Conservation (phyloP, 2,797 vertebrate genomes). For the Aphelocoma californica region DNA sequence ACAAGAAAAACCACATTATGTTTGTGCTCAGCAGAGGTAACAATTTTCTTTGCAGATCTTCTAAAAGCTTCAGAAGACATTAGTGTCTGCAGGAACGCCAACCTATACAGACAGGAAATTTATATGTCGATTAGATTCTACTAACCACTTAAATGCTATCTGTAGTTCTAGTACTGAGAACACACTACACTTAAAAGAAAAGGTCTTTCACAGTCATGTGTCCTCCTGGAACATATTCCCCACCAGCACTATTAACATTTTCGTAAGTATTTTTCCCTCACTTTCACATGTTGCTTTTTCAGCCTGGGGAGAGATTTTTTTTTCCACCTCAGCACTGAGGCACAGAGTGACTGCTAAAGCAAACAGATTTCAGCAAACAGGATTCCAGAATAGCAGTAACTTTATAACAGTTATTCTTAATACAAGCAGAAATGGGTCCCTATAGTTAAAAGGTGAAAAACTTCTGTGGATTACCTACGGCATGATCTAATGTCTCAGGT, state of each 20-base stretch:
- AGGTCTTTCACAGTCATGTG: neutral
- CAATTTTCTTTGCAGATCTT: neutral
- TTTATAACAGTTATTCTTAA: neutral
- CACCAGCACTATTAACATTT: neutral
- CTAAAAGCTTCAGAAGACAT: neutral
- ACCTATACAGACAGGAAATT: neutral
- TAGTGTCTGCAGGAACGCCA: neutral
- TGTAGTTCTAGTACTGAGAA: neutral
- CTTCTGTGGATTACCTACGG: neutral
- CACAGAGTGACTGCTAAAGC: neutral
- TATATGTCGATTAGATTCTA: neutral
- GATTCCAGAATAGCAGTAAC: neutral
- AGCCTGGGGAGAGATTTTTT: neutral
- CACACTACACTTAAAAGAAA: neutral
- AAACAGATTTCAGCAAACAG: neutral
- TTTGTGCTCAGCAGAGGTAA: neutral
- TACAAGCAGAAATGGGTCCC: neutral
- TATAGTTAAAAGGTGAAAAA: neutral
- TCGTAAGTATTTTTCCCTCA: neutral
- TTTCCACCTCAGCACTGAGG: neutral
- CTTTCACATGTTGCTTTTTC: neutral
- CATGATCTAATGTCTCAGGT: neutral
- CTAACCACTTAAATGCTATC: neutral
- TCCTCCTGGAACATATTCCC: neutral
- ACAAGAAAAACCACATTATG: neutral